Evolutionary conservation across 2,888 invertebrate genomes (phyloP), one percentile per base, ranked within the genome.

Genomic region (Ophraella communa): DNA sequence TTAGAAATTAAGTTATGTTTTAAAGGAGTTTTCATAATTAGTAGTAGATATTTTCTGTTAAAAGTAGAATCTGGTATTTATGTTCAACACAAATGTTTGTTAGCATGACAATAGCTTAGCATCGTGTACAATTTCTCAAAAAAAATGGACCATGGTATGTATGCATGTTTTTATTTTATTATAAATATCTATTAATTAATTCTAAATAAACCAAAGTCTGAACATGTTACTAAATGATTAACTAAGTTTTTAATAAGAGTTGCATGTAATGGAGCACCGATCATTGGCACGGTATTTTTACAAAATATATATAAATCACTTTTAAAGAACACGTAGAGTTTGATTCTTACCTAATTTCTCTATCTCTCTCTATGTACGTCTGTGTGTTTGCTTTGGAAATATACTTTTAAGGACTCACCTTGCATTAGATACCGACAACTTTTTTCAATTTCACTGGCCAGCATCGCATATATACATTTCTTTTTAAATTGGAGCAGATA

Each of bases 321-420:
- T 49, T n/a, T 65, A 49, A 66, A 70, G 68, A 62, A 75, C 74
- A 72, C 62, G 75, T 75, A 75, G 75, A 60, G 24, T 67, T 67
- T 77, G 75, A 73, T 69, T 76, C 71, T 76, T 75, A 75, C 78
- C 77, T 76, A 75, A 75, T 75, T 75, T 78, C 77, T 78, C 76
- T 79, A 78, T 82, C 77, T 81, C 81, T 81, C 79, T 82, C 80
- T 83, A 80, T 81, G 80, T 81, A 81, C 81, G 78, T 80, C 78
- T 82, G 77, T 81, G 79, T 82, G 81, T 81, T 76, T 79, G 78
- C 77, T 77, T 78, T 76, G 54, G 18, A 30, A 59, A 47, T 30
- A 7, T 65, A 52, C 53, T 52, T 59, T 52, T n/a, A 42, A 1
- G 7, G 27, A 45, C 20, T 45, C 21, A 11, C 4, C 45, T 45